Base-by-base conservation (phyloP, 2,888 invertebrate genomes). In the Acutogordius australiensis region DNA sequence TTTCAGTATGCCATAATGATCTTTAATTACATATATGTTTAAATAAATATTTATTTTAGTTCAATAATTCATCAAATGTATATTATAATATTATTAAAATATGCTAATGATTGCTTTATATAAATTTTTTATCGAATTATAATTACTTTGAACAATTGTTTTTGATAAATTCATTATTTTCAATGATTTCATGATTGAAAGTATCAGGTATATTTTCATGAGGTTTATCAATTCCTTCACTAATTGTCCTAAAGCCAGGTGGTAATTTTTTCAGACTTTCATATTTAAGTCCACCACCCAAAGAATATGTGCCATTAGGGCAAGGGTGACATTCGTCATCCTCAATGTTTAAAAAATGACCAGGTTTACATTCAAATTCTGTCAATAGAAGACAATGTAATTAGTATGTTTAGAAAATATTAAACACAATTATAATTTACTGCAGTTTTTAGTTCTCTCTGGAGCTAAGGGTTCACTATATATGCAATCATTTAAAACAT, bases 231-330 rank as follows among this genome's bases (percentile, higher is more conserved):
- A 51, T 4, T 51, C 26, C 26, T 23, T 51, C 51, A 23, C 51
- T 51, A 26, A 51, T 8, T 4, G 51, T 4, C 60, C 68, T 67
- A 65, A 76, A 77, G 13, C 74, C 76, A 8, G 66, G 57, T 0
- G 77, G 77, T 23, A 77, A 65, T 0, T 68, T 68, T 28, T 73
- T 70, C 73, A 76, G 78, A 30, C 71, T 71, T 61, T 76, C 76
- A 66, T 73, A 76, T 21, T 74, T 67, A 18, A 75, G 68, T 18
- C 76, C 76, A 26, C 76, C 76, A 1, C 77, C 77, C 30, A 77
- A 67, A 37, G 76, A 76, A 65, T 74, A 78, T 2, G 73, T 73
- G 4, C 77, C 76, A 2, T 71, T 66, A 26, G 71, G 69, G 65
- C 77, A 78, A 8, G 67, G 66, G 45, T 71, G 68, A 65, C 77